Evolutionary conservation across 2,888 invertebrate species (phyloP).

Genomic region (Bibio marci): DNA sequence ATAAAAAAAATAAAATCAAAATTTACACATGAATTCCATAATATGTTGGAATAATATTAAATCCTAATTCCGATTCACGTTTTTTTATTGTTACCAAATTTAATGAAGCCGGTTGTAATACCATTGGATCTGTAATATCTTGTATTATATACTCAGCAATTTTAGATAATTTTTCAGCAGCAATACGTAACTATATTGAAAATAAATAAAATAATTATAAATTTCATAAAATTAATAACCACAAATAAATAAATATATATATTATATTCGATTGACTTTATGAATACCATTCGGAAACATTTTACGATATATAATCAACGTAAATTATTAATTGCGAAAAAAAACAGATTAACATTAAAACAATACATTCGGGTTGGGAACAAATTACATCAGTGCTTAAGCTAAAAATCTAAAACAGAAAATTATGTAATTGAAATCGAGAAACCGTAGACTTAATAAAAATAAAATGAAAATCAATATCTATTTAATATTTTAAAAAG

Average conservation of each 20-base stretch:
- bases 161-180: slow-evolving; percentile 56
- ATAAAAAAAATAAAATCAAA: background rate
- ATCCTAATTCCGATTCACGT: slow-evolving; percentile 74
- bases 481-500: no score
- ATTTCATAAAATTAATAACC: background rate
- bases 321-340: no score
- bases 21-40: slow-evolving; percentile 48
- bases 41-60: slow-evolving; percentile 74
- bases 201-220: background rate
- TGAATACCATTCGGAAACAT: no score
- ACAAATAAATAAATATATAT: background rate
- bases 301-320: no score
- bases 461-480: no score
- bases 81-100: slow-evolving; percentile 76
- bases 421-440: no score
- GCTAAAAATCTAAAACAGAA: no score
- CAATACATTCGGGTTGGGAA: no score
- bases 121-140: slow-evolving; percentile 75
- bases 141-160: slow-evolving; percentile 74
- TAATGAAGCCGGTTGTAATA: slow-evolving; percentile 80
- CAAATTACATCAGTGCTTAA: no score
- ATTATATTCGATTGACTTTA: no score
- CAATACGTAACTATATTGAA: slow-evolving; percentile 29
- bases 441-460: no score
- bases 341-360: no score